Base-by-base conservation (phyloP, 2,888 invertebrate species). In the Dasypogon diadema region DNA sequence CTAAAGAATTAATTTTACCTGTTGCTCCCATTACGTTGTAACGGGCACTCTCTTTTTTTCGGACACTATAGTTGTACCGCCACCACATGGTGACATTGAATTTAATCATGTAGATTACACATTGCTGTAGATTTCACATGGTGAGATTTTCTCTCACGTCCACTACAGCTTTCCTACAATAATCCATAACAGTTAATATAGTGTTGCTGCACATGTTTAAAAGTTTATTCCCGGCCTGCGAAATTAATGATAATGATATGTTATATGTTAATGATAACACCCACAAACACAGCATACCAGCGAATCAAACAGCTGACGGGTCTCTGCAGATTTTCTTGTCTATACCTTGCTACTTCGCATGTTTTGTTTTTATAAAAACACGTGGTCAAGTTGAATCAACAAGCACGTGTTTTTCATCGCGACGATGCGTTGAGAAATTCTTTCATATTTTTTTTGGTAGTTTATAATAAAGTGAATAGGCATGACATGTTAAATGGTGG, bases 321-420 rank as follows among this genome's bases (percentile, higher is more conserved):
- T 16, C 48, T 16, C 26, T 68, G 26, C 46, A 48, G 46, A 68
- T 48, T 68, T 68, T 48, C 54, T 16, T 54, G 18, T 54, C 26
- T 68, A 21, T n/a, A n/a, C n/a, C n/a, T n/a, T n/a, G 18, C 65
- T 68, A 54, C 26, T 26, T 68, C 65, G 26, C 30, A 30, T 68
- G 65, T 46, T 68, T 68, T 68, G 65, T 48, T 68, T 68, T 68
- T 68, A 68, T 68, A 68, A 68, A 68, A 68, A 68, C 65, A 68
- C 65, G 65, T 68, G 65, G 65, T 68, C 65, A 68, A 48, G 48
- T 22, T 21, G 26, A 37, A 22, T 22, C 42, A 68, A 48, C 24
- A 24, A 68, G 24, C 65, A 68, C 65, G 65, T 68, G 65, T 46
- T 24, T 2, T 2, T 14, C 6, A 18, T 34, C 37, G 18, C 16